These are phyloP conservation scores for Coendou prehensilis DNA, from an alignment of 2,797 vertebrate genomes.

Conservation along the genomic window DNA sequence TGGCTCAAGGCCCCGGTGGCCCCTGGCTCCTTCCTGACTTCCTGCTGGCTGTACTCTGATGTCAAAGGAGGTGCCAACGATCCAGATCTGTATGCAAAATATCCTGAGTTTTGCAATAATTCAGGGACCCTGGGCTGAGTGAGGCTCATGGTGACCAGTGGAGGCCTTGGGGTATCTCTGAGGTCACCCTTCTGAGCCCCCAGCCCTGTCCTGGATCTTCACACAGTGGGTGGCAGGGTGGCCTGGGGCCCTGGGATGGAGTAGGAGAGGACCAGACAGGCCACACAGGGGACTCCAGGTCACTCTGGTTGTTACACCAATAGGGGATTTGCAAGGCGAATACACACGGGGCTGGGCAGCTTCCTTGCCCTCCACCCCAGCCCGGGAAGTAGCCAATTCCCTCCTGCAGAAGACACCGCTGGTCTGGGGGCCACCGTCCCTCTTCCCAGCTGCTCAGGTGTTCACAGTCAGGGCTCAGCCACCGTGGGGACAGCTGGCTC, in stretches of 20 bases:
- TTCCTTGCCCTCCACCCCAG: neutral
- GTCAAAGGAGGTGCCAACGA: neutral
- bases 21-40: neutral
- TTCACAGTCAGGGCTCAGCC: neutral
- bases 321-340: conserved; percentile 10
- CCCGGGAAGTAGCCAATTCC: neutral
- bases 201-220: neutral
- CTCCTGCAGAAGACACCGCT: neutral
- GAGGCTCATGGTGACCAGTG: neutral
- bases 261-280: neutral
- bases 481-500: conserved; percentile 59
- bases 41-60: neutral
- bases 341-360: neutral
- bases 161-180: too few relatives aligned
- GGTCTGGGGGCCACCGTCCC: neutral
- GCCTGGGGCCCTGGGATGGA: neutral
- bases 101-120: neutral
- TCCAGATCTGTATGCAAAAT: neutral
- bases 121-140: neutral
- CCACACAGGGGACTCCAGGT: neutral
- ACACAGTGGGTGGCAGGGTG: neutral
- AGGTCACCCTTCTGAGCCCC: neutral
- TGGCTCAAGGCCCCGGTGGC: fast-evolving
- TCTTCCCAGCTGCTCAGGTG: neutral
- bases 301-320: neutral